phyloP scores from a whole-genome alignment of 2,797 vertebrate species.

The Salarias fasciatus region DNA sequence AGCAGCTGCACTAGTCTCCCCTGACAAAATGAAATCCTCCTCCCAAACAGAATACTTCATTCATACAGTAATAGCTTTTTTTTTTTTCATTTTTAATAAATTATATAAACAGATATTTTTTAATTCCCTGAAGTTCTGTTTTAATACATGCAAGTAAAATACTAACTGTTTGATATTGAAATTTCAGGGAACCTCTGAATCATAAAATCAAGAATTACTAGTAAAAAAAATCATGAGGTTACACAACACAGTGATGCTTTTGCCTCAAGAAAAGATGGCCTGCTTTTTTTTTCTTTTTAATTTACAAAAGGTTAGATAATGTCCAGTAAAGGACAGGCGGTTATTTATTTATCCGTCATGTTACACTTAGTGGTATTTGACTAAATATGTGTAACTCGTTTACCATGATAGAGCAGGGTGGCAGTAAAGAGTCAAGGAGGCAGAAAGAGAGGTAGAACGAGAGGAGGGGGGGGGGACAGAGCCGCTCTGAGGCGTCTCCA shows the following conservation, averaged over 20 bases:
- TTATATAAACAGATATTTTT: slow-evolving; percentile 4
- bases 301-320: background rate
- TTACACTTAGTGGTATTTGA: background rate
- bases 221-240: background rate
- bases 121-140: slow-evolving; percentile 61
- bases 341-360: background rate
- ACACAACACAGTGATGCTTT: background rate
- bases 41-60: too few species aligned
- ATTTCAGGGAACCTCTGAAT: background rate
- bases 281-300: too few species aligned
- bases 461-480: slow-evolving; percentile 50
- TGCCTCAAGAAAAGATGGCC: background rate
- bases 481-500: slow-evolving; percentile 53
- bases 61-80: background rate
- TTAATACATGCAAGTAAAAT: slow-evolving; percentile 55
- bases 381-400: slow-evolving; percentile 8
- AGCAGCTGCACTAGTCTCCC: slow-evolving; percentile 30
- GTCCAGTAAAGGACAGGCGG: background rate
- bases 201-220: too few species aligned
- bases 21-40: slow-evolving; percentile 13
- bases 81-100: too few species aligned
- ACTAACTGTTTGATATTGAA: slow-evolving; percentile 22
- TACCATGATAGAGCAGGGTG: background rate
- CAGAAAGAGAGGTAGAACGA: background rate
- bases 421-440: background rate